phyloP scores from a whole-genome alignment of 2,888 invertebrate species.

The Lacanobia wlatinum region DNA sequence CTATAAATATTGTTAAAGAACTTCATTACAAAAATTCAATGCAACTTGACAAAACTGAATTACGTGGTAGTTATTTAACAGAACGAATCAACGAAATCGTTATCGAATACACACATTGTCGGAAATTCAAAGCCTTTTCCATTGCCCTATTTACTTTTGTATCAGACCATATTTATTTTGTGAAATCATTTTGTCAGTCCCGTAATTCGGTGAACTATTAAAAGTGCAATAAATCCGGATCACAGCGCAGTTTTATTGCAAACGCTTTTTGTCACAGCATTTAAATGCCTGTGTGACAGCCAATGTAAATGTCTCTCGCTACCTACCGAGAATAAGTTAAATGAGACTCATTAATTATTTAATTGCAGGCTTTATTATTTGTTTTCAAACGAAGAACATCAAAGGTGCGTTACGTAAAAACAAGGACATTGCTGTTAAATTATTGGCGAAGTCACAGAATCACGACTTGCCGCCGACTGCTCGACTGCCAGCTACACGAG shows the following conservation, averaged over 20 bases:
- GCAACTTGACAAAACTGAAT: neutral
- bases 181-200: slow-evolving; percentile 25
- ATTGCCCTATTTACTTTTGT: slow-evolving; percentile 4
- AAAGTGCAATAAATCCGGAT: slow-evolving; percentile 49
- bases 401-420: slow-evolving; percentile 14
- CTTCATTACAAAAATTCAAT: neutral
- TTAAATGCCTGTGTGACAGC: slow-evolving; percentile 26
- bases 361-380: slow-evolving; percentile 25
- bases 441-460: slow-evolving; percentile 27
- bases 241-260: slow-evolving; percentile 31
- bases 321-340: slow-evolving; percentile 15
- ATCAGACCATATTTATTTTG: slow-evolving; percentile 15
- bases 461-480: slow-evolving; percentile 16
- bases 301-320: slow-evolving; percentile 19
- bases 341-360: slow-evolving; percentile 29
- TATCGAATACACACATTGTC: neutral
- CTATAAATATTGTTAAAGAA: neutral
- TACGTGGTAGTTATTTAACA: neutral
- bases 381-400: slow-evolving; percentile 17
- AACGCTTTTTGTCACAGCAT: slow-evolving; percentile 26
- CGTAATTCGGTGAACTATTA: slow-evolving; percentile 36
- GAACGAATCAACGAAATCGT: neutral
- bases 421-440: slow-evolving; percentile 14
- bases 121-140: neutral
- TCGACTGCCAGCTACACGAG: slow-evolving; percentile 11